Percentiles rank a stretch among this genome's conserved stretches.
phyloP scores from a whole-genome alignment of 2,113 vertebrate genomes.

The Scopus umbretta region DNA sequence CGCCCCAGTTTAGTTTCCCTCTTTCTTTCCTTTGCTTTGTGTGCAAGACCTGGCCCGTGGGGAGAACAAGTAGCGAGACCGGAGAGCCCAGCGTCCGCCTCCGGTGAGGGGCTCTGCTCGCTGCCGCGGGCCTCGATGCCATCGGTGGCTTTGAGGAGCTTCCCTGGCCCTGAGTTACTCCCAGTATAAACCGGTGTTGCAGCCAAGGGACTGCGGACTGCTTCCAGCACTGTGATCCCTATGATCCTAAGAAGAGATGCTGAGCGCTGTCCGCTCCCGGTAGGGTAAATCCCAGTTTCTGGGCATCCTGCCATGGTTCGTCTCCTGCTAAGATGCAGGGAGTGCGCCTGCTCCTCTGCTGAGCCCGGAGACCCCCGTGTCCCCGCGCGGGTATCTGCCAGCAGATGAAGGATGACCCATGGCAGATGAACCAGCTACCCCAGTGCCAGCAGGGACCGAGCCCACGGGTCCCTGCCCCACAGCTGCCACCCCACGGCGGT shows the following conservation, averaged over 20 bases:
- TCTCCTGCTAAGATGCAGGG: not conserved
- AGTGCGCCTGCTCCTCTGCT: accelerated
- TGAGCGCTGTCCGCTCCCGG: accelerated
- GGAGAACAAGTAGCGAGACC: no score
- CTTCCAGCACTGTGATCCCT: not conserved
- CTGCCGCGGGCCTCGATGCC: not conserved
- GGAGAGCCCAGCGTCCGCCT: not conserved
- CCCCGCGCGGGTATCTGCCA: not conserved
- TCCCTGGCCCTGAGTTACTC: not conserved
- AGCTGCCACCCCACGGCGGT: accelerated
- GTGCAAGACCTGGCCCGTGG: accelerated
- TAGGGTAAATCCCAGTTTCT: not conserved
- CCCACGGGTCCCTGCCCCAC: not conserved
- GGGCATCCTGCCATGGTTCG: not conserved
- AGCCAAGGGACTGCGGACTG: not conserved
- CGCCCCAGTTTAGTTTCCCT: not conserved
- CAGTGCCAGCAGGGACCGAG: accelerated
- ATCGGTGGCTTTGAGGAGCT: not conserved
- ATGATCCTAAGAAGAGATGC: not conserved
- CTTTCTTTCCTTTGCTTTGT: not conserved
- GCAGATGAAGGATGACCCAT: not conserved
- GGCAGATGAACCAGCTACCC: no score
- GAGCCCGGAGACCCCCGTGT: not conserved
- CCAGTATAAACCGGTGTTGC: not conserved
- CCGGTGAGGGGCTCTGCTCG: not conserved